These are phyloP conservation scores for Rhynchonema sp. DNA, from an alignment of 2,888 invertebrate species.

Conservation along the genomic window DNA sequence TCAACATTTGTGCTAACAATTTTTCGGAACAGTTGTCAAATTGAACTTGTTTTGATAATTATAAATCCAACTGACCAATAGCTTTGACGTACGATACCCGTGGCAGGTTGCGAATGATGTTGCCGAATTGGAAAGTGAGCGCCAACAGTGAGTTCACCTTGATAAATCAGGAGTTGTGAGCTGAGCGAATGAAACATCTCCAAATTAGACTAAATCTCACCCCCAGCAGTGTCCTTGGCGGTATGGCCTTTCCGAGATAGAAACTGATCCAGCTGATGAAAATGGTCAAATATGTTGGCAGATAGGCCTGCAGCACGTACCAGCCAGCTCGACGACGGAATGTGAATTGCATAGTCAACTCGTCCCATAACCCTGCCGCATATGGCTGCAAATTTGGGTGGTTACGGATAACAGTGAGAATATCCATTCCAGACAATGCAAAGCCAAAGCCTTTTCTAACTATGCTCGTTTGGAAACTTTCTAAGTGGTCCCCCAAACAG, in stretches of 20 bases:
- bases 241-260: conserved; percentile 25
- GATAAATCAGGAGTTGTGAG: neutral
- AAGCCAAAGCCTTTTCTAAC: neutral
- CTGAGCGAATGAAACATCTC: neutral
- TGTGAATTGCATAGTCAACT: neutral
- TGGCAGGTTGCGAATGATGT: conserved; percentile 1
- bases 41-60: too few species aligned
- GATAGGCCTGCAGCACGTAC: conserved; percentile 3
- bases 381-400: neutral
- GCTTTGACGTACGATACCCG: conserved; percentile 1
- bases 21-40: too few species aligned
- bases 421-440: neutral
- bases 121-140: conserved; percentile 8
- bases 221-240: conserved; percentile 25
- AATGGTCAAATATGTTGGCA: conserved; percentile 1
- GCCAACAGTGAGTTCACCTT: conserved; percentile 19
- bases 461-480: neutral
- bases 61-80: neutral
- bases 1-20: too few species aligned
- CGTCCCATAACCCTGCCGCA: neutral
- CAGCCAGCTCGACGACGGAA: neutral
- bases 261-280: conserved; percentile 21
- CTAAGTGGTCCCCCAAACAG: too few species aligned
- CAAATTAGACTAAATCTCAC: conserved; percentile 4
- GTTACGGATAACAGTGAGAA: too few species aligned